Conservation (phyloP, 2,888 invertebrate species). For the Ophion ellenae region DNA sequence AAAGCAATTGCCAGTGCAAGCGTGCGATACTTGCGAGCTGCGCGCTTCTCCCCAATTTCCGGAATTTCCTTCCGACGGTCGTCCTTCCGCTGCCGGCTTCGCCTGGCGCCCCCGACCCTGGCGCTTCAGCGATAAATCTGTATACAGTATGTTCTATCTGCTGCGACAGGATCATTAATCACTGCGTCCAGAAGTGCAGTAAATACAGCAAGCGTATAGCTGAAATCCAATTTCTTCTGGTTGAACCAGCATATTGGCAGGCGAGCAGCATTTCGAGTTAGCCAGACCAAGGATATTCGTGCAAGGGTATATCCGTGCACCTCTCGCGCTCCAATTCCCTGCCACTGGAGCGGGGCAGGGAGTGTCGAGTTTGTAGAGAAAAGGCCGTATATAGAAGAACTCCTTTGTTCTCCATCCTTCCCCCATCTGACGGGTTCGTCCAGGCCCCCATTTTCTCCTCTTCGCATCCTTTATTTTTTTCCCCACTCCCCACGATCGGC, state of each 20-base stretch:
- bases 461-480: slow-evolving; percentile 31
- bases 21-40: slow-evolving; percentile 43
- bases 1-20: slow-evolving; percentile 29
- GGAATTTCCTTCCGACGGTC: slow-evolving; percentile 48
- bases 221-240: slow-evolving; percentile 35
- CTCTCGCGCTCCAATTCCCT: neutral
- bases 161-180: slow-evolving; percentile 52
- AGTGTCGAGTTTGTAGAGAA: slow-evolving; percentile 30
- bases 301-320: neutral
- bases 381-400: slow-evolving; percentile 7
- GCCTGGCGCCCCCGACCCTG: slow-evolving; percentile 9
- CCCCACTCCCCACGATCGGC: slow-evolving; percentile 18
- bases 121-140: slow-evolving; percentile 8
- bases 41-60: slow-evolving; percentile 46
- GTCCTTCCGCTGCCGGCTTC: slow-evolving; percentile 34
- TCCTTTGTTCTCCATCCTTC: slow-evolving; percentile 19
- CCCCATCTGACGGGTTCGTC: neutral
- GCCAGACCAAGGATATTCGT: slow-evolving; percentile 39
- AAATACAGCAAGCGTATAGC: slow-evolving; percentile 39
- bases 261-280: slow-evolving; percentile 43
- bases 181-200: slow-evolving; percentile 36
- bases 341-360: neutral
- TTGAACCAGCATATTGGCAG: slow-evolving; percentile 40
- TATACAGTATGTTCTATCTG: slow-evolving; percentile 23
- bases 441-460: slow-evolving; percentile 7